phyloP scores from a whole-genome alignment of 2,113 vertebrate species.

The Dryoscopus gambensis region DNA sequence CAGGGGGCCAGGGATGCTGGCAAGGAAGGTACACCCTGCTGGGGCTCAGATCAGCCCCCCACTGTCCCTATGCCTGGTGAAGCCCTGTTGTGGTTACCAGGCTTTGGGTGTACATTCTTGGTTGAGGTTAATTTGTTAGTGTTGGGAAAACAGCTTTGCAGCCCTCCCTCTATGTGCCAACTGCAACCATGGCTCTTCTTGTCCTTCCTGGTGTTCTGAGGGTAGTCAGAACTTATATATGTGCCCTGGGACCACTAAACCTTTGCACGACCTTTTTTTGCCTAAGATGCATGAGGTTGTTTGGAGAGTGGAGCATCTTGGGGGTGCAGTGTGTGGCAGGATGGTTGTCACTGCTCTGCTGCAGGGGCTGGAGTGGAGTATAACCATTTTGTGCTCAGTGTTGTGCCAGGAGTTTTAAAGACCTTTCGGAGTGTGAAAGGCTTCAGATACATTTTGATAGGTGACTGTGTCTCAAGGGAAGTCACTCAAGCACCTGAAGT shows the following conservation, averaged over 20 bases:
- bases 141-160: background rate
- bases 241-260: background rate
- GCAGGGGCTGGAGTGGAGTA: background rate
- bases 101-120: background rate
- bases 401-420: background rate
- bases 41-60: background rate
- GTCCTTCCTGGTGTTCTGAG: background rate
- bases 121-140: background rate
- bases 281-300: background rate
- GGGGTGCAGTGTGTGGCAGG: no score
- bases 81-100: background rate
- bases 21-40: background rate
- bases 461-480: accelerated
- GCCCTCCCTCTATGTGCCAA: background rate
- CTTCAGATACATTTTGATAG: background rate
- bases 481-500: background rate
- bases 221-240: accelerated
- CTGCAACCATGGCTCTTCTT: background rate
- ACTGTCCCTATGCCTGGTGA: background rate
- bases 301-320: background rate
- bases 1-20: background rate
- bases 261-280: background rate
- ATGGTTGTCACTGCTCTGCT: background rate
- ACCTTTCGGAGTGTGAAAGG: background rate
- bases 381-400: background rate